These are phyloP conservation scores for Eremophila alpestris DNA, from an alignment of 2,797 vertebrate species.

Conservation along the genomic window DNA sequence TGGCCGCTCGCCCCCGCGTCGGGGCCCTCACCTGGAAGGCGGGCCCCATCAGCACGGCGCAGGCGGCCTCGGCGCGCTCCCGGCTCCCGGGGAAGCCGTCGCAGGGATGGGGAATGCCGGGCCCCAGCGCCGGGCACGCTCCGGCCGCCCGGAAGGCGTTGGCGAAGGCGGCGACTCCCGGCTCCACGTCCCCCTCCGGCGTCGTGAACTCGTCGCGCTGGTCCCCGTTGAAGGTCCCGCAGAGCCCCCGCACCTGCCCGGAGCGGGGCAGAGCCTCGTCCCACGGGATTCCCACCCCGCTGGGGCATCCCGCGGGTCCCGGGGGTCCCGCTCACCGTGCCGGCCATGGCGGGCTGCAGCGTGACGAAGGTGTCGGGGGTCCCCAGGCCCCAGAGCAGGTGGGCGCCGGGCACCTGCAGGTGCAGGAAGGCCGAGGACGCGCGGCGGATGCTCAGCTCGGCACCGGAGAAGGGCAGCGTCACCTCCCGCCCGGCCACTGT, in stretches of 20 bases:
- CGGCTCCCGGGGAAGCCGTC: constrained; percentile 77
- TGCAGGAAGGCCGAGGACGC: constrained; percentile 87
- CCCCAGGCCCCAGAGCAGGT: constrained; percentile 85
- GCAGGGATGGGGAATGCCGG: constrained; percentile 72
- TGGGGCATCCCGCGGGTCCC: not conserved
- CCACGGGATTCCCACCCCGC: not conserved
- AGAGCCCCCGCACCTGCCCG: constrained; percentile 88
- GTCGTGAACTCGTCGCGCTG: constrained; percentile 91
- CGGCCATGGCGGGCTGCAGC: constrained; percentile 84
- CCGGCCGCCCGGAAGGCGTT: constrained; percentile 77
- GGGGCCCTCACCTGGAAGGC: constrained; percentile 81
- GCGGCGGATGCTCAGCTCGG: constrained; percentile 73
- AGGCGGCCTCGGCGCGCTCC: constrained; percentile 76
- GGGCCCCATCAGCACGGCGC: constrained; percentile 76
- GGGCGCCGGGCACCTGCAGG: constrained; percentile 82
- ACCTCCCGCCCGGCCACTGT: constrained; percentile 78
- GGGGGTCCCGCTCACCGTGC: constrained; percentile 76
- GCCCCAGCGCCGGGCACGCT: constrained; percentile 62
- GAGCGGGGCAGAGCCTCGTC: too few species aligned
- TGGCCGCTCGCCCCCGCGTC: not conserved
- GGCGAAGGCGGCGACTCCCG: constrained; percentile 77
- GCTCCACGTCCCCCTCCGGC: constrained; percentile 87
- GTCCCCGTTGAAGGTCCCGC: constrained; percentile 90
- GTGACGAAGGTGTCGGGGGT: constrained; percentile 81
- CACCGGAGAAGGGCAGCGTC: constrained; percentile 78